These are phyloP conservation scores for Oscheius myriophilus DNA, from an alignment of 2,888 invertebrate species.

Conservation along the genomic window DNA sequence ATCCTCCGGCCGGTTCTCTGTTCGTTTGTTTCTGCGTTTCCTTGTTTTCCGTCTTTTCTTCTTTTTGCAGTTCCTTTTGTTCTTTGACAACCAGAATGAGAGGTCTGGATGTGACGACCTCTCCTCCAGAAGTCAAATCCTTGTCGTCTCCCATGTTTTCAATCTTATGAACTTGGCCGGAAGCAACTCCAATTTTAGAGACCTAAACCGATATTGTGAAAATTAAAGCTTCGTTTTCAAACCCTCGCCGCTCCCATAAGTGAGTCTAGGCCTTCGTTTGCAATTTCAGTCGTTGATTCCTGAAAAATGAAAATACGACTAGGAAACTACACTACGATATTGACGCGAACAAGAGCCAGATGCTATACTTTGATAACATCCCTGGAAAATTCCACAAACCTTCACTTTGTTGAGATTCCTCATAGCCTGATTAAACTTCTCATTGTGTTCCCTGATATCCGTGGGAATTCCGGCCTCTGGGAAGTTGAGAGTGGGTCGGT, in stretches of 20 bases:
- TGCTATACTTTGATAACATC: no score
- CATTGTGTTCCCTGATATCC: constrained; percentile 32
- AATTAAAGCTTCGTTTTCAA: neutral
- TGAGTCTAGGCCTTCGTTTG: constrained; percentile 44
- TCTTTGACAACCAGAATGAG: constrained; percentile 27
- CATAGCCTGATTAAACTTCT: constrained; percentile 44
- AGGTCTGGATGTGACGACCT: constrained; percentile 27
- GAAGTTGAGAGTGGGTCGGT: constrained; percentile 23
- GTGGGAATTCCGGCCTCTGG: constrained; percentile 26
- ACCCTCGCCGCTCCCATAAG: constrained; percentile 43
- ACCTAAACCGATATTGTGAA: constrained; percentile 4
- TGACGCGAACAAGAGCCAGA: no score
- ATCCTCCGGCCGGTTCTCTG: constrained; percentile 1
- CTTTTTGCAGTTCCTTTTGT: constrained; percentile 5
- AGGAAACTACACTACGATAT: no score
- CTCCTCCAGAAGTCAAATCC: constrained; percentile 6
- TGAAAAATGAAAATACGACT: no score
- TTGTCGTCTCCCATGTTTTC: constrained; percentile 11
- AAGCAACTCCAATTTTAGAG: constrained; percentile 7
- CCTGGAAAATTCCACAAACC: constrained; percentile 6
- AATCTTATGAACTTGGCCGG: constrained; percentile 16
- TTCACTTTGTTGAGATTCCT: constrained; percentile 43
- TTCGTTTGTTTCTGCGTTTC: neutral
- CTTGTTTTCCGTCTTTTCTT: neutral
- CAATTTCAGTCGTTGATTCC: constrained; percentile 26